These are phyloP conservation scores for Yponomeuta sedellus DNA, from an alignment of 2,888 invertebrate genomes.

Conservation along the genomic window DNA sequence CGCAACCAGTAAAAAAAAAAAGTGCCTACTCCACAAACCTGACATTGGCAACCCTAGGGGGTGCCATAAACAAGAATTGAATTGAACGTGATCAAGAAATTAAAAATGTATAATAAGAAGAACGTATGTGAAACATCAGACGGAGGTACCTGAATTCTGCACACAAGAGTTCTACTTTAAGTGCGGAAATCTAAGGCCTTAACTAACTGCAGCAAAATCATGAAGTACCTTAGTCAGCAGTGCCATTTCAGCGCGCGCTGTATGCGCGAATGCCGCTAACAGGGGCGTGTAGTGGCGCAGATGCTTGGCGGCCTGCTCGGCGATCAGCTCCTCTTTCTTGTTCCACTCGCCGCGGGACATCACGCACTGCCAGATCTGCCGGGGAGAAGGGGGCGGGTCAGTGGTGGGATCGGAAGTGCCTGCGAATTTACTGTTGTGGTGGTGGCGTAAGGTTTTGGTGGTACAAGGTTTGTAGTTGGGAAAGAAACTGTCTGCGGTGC, in stretches of 20 bases:
- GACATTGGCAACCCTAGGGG: too few relatives aligned
- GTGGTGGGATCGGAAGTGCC: constrained; percentile 16
- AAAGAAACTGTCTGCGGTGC: background rate
- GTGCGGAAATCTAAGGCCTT: too few relatives aligned
- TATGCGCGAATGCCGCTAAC: constrained; percentile 90
- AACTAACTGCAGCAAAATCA: too few relatives aligned
- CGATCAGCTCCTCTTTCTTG: constrained; percentile 97
- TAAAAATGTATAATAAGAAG: too few relatives aligned
- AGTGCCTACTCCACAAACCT: too few relatives aligned
- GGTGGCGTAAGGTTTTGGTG: background rate
- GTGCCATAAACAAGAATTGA: too few relatives aligned
- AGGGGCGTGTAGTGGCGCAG: constrained; percentile 90
- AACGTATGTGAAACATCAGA: too few relatives aligned
- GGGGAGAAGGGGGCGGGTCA: background rate
- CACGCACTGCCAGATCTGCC: constrained; percentile 93
- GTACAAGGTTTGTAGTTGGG: background rate
- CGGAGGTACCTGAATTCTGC: too few relatives aligned
- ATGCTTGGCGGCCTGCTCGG: constrained; percentile 96
- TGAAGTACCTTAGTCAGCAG: constrained; percentile 83
- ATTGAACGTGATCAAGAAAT: too few relatives aligned
- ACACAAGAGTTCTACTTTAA: too few relatives aligned
- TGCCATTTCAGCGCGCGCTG: constrained; percentile 90
- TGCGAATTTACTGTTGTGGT: constrained; percentile 10
- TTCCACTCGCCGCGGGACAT: constrained; percentile 99
- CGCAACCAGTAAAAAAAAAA: too few relatives aligned